Base-by-base conservation (phyloP, 2,113 vertebrate genomes). In the Triplophysa rosa region DNA sequence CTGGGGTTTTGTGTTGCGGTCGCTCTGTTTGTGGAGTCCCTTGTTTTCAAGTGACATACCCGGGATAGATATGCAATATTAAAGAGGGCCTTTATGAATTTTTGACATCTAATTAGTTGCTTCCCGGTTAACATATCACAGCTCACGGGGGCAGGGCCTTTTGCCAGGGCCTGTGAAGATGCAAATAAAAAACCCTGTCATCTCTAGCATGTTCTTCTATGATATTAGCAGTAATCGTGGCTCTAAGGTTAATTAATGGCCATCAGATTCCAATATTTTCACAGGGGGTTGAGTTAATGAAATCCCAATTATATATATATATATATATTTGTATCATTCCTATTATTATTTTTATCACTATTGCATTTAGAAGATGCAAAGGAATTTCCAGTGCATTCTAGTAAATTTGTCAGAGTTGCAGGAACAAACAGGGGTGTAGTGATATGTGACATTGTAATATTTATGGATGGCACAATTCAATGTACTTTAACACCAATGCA, bases 31-130 rank as follows among this genome's bases (percentile, higher is more conserved):
- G 95, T 97, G 94, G 94, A 94, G 92, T 90, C 92, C 92, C 95
- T 97, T 95, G 95, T 96, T 96, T 95, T 96, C 95, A 96, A 96
- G 96, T 96, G 96, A 96, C 94, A 95, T 94, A 95, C 84, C 84
- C 90, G 89, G 94, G 95, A 97, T 95, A 95, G 93, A 92, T 96
- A 98, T 98, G 96, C 96, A 98, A 99, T 98, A 99, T 98, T 98
- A 98, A 99, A 98, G 94, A 98, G 96, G 90, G 93, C 85, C 87
- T 96, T 97, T 98, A 97, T 98, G 96, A 97, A 98, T 99, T 97
- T 99, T 97, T 98, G 96, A 98, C 96, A 97, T 95, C 95, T 98
- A 98, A 99, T 99, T 98, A 98, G 96, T 95, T 89, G 94, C 94
- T 96, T 95, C 94, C 94, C 94, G 94, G 95, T 97, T 97, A 97